Evolutionary conservation across 2,797 vertebrate species (phyloP).

Genomic region (Hypotaenidia okinawae): DNA sequence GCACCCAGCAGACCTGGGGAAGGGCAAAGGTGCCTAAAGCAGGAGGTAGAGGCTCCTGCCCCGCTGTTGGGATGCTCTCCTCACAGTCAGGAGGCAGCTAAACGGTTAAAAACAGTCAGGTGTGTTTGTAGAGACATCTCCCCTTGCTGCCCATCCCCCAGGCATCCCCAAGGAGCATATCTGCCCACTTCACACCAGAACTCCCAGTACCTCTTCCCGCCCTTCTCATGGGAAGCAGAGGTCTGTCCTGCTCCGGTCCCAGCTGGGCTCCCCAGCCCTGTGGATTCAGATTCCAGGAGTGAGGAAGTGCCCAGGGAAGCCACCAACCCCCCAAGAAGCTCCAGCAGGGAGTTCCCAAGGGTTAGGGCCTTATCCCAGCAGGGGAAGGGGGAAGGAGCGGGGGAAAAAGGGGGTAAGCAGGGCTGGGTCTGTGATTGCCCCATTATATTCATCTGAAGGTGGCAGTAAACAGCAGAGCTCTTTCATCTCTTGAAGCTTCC

Average conservation of each 20-base stretch:
- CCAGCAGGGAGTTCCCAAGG: neutral
- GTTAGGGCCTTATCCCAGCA: neutral
- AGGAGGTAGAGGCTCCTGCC: rapidly evolving
- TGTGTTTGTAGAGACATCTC: neutral
- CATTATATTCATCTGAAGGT: neutral
- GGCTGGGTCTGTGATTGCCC: neutral
- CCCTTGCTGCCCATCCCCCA: neutral
- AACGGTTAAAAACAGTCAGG: neutral
- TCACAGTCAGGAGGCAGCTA: neutral
- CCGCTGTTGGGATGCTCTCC: neutral
- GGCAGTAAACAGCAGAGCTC: neutral
- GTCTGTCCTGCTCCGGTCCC: rapidly evolving
- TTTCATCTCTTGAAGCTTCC: neutral
- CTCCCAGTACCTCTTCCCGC: neutral
- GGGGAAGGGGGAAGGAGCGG: no score
- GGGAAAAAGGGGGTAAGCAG: neutral
- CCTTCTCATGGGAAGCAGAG: neutral
- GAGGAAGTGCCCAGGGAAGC: neutral
- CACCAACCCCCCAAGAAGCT: neutral
- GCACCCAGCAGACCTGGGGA: neutral
- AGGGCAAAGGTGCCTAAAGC: neutral
- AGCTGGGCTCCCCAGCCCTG: neutral
- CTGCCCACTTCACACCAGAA: neutral
- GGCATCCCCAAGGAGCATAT: neutral
- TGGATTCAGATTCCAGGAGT: neutral